Evolutionary conservation across 92 coral and sea anemone species (phyloP), one percentile per base, ranked within the genome.

Genomic region (Bergia sp.): DNA sequence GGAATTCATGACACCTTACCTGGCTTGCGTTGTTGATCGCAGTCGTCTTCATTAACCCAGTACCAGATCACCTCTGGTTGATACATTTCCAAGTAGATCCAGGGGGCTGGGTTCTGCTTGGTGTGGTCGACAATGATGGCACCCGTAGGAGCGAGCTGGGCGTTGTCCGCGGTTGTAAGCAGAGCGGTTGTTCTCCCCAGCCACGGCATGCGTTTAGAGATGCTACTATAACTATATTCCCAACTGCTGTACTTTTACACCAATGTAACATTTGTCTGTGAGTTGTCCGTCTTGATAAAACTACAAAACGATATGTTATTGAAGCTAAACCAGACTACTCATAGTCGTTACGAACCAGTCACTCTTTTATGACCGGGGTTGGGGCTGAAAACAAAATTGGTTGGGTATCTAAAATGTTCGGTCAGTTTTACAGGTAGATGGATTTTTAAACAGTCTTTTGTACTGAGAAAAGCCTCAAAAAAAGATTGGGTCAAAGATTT

Each of bases 121-220:
- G 20, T 72, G 75, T 77, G 36, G 29, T 86, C 92, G 42, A 89
- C 73, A 64, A 93, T 89, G 64, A 93, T 80, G 38, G 96, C 74
- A 36, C 96, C 96, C 89, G 92, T 91, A 18, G 91, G 91, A 53
- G 79, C 82, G 74, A 86, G 89, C 39, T 86, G 90, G 23, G 75
- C 76, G 73, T 45, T 5, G 50, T 91, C 89, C 8, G 92, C 91
- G 4, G 94, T 93, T 6, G 96, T 93, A 4, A 93, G 86, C 36
- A 93, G 92, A 36, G 89, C 81, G 13, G 71, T 80, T 20, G 69
- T 91, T 81, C 79, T 78, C 7, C 93, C 96, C 43, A 93, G 57
- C 96, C 96, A 93, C 18, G 94, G 96, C 96, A 93, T 93, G 87
- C 96, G 90, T 69, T 91, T 86, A 38, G 91, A 92, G 7, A 93